These are phyloP conservation scores for Idaea dimidiata DNA, from an alignment of 2,888 invertebrate genomes.

Conservation along the genomic window DNA sequence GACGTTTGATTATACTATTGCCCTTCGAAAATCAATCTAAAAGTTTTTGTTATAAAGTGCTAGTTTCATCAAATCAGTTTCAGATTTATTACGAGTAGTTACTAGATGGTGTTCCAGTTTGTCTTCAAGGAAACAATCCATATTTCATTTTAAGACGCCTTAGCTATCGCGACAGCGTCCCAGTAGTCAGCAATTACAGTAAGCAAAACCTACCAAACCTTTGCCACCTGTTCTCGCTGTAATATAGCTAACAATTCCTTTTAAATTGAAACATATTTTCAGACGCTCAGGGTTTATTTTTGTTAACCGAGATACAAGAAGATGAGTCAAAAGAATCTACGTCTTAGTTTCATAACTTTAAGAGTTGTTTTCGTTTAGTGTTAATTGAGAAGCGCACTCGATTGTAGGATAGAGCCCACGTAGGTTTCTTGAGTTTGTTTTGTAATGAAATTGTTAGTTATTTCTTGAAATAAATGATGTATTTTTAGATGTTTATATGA, in stretches of 20 bases:
- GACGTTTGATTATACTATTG: not conserved
- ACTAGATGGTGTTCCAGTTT: conserved; percentile 23
- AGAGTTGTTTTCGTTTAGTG: conserved; percentile 35
- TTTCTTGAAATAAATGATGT: conserved; percentile 67
- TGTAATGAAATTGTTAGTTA: conserved; percentile 74
- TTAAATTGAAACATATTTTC: conserved; percentile 31
- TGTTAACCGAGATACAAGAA: conserved; percentile 9
- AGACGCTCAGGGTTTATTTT: conserved; percentile 31
- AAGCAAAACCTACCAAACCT: conserved; percentile 62
- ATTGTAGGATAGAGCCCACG: conserved; percentile 71
- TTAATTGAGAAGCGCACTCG: conserved; percentile 19
- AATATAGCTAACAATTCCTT: conserved; percentile 63
- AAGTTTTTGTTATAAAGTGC: not conserved
- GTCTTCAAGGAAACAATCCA: conserved; percentile 39
- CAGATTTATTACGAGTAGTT: conserved; percentile 9
- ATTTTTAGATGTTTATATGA: conserved; percentile 39
- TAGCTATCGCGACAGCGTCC: conserved; percentile 56
- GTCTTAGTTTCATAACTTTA: conserved; percentile 29
- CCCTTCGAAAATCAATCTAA: not conserved
- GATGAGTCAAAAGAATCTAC: conserved; percentile 28
- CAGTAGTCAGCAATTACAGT: conserved; percentile 69
- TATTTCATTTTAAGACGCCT: conserved; percentile 55
- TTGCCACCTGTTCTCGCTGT: conserved; percentile 69
- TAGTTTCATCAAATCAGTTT: conserved; percentile 6
- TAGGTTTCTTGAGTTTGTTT: conserved; percentile 72